Base-by-base conservation (phyloP, 2,888 invertebrate species). In the Cepaea hortensis region DNA sequence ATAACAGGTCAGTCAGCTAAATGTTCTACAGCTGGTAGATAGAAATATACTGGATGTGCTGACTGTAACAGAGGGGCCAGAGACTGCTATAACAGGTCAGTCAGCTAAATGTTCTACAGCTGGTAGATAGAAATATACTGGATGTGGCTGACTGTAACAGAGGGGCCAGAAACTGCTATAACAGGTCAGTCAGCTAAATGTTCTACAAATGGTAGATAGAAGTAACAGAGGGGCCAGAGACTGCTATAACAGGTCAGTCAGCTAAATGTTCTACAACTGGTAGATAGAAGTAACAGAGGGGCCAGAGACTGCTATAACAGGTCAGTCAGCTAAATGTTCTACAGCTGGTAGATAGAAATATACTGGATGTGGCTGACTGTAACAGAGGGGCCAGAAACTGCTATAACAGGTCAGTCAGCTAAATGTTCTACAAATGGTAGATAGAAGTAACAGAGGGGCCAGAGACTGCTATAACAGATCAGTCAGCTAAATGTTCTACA, bases 311-410 rank as follows among this genome's bases (percentile, higher is more conserved):
- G n/a, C n/a, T n/a, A n/a, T n/a, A n/a, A n/a, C n/a, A n/a, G n/a
- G n/a, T n/a, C n/a, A n/a, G n/a, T n/a, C n/a, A n/a, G n/a, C n/a
- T 55, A 3, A 55, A 0, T 55, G 55, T 97, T 95, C 96, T 97
- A 48, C 96, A 99, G 89, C 97, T 98, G 95, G 97, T 99, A 3
- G 85, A 88, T 73, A 82, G 55, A 23, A 86, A 88, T 73, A 75
- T 88, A 15, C 89, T 94, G 6, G 93, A 94, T 86, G 88, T 92
- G 62, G n/a, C 88, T 94, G 20, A 73, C 50, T 11, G 84, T 81
- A 4, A 23, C 18, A 18, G 73, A 50, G 23, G 65, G 61, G 0
- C 15, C 23, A 50, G 65, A 80, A 0, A 61, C 83, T 75, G 76
- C 55, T 1, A 83, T 86, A 13, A 87, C 72, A 15, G 84, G 87